Percentiles rank a stretch among this genome's conserved stretches.
phyloP scores from a whole-genome alignment of 2,113 vertebrate genomes.

The Mirza zaza region DNA sequence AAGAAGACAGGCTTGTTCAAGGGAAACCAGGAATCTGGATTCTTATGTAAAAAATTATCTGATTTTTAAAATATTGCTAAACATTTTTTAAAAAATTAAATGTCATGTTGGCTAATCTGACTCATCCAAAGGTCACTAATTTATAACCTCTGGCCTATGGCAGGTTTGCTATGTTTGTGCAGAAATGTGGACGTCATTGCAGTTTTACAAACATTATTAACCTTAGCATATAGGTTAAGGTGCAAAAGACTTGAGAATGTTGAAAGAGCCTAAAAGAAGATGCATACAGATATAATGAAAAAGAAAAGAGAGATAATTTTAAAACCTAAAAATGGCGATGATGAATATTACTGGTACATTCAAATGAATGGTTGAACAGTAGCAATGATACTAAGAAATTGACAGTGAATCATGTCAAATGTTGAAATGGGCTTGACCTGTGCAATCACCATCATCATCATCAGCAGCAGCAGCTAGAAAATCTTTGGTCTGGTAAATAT shows the following conservation, averaged over 20 bases:
- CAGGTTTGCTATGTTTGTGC: neutral
- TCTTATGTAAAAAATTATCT: neutral
- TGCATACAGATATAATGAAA: neutral
- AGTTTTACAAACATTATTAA: neutral
- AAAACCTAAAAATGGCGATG: neutral
- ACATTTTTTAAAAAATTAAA: neutral
- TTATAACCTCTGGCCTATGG: neutral
- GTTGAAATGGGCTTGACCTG: neutral
- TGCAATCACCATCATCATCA: no score
- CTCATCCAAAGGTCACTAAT: neutral
- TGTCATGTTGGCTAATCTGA: neutral
- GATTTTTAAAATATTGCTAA: neutral
- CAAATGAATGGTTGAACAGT: neutral
- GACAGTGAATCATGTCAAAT: neutral
- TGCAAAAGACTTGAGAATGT: neutral
- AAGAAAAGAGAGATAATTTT: neutral
- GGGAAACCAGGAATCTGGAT: neutral
- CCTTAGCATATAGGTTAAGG: neutral
- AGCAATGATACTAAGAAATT: neutral
- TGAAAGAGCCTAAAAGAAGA: neutral
- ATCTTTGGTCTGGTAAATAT: neutral
- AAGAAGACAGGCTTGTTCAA: neutral
- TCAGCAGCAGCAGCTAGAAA: neutral
- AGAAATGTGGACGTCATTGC: neutral
- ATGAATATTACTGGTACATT: neutral